Conservation (phyloP, 1,140 invertebrate species). For the Pygmarrhopalites habei region DNA sequence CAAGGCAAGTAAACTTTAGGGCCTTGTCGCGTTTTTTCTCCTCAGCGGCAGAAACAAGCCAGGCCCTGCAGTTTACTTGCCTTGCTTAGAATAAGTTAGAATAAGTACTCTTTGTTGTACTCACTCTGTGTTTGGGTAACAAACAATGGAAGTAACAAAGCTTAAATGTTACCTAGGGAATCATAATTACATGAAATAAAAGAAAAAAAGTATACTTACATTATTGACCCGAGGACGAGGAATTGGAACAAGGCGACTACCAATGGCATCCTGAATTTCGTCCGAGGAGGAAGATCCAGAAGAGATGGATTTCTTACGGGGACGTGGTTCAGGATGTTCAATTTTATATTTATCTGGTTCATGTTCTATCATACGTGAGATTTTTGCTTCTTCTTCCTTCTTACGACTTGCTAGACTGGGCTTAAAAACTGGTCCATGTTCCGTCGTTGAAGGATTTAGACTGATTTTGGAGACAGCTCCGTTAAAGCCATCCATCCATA, state of each 20-base stretch:
- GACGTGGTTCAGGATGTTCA: conserved; percentile 35
- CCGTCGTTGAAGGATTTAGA: conserved; percentile 58
- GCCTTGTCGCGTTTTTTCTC: too few relatives aligned
- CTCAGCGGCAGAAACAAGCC: not conserved
- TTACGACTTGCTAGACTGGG: conserved; percentile 15
- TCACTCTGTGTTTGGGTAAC: not conserved
- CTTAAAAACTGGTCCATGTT: conserved; percentile 19
- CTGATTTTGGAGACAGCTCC: conserved; percentile 65
- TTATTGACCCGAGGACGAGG: conserved; percentile 30
- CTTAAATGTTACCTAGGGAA: too few relatives aligned
- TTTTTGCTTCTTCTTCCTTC: conserved; percentile 24
- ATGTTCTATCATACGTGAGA: conserved; percentile 18
- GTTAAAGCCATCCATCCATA: conserved; percentile 70
- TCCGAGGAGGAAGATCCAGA: conserved; percentile 32
- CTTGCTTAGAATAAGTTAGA: too few relatives aligned
- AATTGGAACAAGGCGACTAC: not conserved
- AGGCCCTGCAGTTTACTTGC: too few relatives aligned
- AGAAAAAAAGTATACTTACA: conserved; percentile 18
- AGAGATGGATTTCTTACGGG: conserved; percentile 34
- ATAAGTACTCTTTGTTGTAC: too few relatives aligned
- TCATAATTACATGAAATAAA: not conserved
- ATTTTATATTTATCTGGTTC: conserved; percentile 25
- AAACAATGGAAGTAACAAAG: too few relatives aligned
- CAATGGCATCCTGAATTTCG: conserved; percentile 21
- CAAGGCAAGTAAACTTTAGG: too few relatives aligned